Evolutionary conservation across 53 echinoderm and acorn worm species (phyloP).

Genomic region (Astropecten irregularis): DNA sequence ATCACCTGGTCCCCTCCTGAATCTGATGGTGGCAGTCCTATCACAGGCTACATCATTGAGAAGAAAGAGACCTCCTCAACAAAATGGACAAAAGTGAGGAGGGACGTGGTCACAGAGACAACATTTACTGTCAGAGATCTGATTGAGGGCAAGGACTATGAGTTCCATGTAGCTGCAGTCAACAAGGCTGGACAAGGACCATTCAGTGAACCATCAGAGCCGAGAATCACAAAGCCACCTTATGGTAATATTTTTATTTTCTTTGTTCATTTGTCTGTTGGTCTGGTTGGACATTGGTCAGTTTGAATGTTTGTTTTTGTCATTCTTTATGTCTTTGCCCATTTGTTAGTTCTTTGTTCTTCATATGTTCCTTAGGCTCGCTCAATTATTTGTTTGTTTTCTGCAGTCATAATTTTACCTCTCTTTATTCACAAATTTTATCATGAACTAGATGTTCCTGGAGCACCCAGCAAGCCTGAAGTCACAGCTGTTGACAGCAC

Average conservation of each 20-base stretch:
- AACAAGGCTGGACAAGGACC: slow-evolving; percentile 80
- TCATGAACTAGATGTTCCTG: slow-evolving; percentile 30
- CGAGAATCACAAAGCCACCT: slow-evolving; percentile 73
- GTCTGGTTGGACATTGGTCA: no score
- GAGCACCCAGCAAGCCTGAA: slow-evolving; percentile 67
- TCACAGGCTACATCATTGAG: slow-evolving; percentile 82
- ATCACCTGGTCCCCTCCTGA: slow-evolving; percentile 81
- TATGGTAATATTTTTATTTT: slow-evolving; percentile 62
- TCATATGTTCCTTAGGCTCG: slow-evolving; percentile 77
- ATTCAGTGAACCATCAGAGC: slow-evolving; percentile 74
- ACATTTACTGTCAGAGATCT: slow-evolving; percentile 67
- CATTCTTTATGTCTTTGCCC: no score
- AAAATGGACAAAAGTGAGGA: slow-evolving; percentile 65
- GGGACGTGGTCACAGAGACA: slow-evolving; percentile 57
- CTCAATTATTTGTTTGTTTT: no score
- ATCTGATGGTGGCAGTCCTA: slow-evolving; percentile 78
- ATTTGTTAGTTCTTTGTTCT: not conserved
- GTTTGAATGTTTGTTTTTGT: not conserved
- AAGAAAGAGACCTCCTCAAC: slow-evolving; percentile 71
- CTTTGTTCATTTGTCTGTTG: not conserved
- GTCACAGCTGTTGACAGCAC: slow-evolving; percentile 64
- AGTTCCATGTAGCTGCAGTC: slow-evolving; percentile 81
- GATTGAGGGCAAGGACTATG: slow-evolving; percentile 76
- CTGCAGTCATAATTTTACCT: no score
- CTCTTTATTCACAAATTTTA: slow-evolving; percentile 64